phyloP scores from a whole-genome alignment of 2,113 vertebrate species.

The Leucopsar rothschildi region DNA sequence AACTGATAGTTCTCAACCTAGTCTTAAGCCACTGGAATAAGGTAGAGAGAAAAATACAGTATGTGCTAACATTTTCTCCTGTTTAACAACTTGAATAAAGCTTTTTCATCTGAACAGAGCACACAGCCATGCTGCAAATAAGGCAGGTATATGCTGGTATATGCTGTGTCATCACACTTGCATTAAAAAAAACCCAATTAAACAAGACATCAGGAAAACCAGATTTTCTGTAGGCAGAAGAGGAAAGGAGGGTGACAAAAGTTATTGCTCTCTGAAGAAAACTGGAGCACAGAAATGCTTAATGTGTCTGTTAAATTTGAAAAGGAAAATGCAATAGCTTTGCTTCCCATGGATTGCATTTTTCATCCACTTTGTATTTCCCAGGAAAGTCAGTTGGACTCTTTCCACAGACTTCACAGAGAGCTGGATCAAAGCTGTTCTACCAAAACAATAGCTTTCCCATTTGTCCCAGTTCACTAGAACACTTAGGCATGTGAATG shows the following conservation, averaged over 20 bases:
- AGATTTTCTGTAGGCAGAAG: slow-evolving; percentile 48
- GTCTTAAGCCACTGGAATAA: neutral
- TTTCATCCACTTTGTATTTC: neutral
- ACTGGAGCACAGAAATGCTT: slow-evolving; percentile 11
- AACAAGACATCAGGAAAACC: neutral
- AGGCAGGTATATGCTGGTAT: neutral
- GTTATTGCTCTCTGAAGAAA: neutral
- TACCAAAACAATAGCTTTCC: neutral
- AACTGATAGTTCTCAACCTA: neutral
- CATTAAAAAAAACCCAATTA: neutral
- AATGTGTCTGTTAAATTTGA: neutral
- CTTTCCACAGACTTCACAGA: neutral
- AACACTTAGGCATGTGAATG: neutral
- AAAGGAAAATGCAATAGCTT: neutral
- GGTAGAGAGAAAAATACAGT: neutral
- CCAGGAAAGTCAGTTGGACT: neutral
- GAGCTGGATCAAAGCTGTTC: neutral
- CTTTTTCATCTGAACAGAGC: neutral
- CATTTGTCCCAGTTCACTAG: neutral
- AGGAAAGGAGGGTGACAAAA: neutral
- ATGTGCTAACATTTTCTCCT: neutral
- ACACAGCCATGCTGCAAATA: neutral
- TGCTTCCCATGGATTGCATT: neutral
- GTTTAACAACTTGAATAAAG: neutral
- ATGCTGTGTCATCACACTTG: neutral